phyloP scores from a whole-genome alignment of 2,888 invertebrate species.

The Ellobium chinense region DNA sequence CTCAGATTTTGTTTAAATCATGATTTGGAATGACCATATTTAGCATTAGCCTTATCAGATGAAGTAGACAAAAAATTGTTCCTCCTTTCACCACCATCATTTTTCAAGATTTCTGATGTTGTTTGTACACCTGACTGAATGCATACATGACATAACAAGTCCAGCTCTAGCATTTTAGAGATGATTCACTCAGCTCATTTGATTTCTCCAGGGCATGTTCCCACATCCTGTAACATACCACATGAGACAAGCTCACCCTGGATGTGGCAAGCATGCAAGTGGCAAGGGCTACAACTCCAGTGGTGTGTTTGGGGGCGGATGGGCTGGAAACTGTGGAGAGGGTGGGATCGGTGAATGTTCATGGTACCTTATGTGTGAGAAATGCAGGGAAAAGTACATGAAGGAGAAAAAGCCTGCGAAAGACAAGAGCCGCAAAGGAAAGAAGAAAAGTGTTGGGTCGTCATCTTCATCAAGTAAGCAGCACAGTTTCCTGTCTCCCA shows the following conservation, averaged over 20 bases:
- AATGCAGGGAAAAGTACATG: constrained; percentile 89
- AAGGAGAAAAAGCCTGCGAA: constrained; percentile 77
- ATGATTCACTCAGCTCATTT: no score
- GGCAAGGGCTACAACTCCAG: constrained; percentile 95
- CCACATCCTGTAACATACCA: constrained; percentile 91
- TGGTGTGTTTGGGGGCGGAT: constrained; percentile 91
- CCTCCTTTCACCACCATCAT: no score
- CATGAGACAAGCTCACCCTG: constrained; percentile 93
- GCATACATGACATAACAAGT: no score
- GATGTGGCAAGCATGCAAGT: constrained; percentile 91
- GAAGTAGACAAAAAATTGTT: no score
- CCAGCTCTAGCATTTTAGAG: no score
- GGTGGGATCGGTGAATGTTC: constrained; percentile 87
- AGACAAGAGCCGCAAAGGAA: constrained; percentile 76
- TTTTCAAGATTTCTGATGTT: no score
- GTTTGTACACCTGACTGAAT: no score
- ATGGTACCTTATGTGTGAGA: constrained; percentile 96
- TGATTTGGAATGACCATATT: no score
- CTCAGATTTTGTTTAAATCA: no score
- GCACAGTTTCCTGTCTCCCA: constrained; percentile 77
- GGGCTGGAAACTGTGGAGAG: constrained; percentile 93
- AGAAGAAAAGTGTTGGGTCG: constrained; percentile 60
- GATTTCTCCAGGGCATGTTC: constrained; percentile 73
- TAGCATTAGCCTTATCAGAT: no score
- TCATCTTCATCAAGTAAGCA: constrained; percentile 54